Percentiles rank a stretch among this genome's conserved stretches.
Evolutionary conservation across 2,797 vertebrate species (phyloP).

Genomic region (Sus cebifrons): DNA sequence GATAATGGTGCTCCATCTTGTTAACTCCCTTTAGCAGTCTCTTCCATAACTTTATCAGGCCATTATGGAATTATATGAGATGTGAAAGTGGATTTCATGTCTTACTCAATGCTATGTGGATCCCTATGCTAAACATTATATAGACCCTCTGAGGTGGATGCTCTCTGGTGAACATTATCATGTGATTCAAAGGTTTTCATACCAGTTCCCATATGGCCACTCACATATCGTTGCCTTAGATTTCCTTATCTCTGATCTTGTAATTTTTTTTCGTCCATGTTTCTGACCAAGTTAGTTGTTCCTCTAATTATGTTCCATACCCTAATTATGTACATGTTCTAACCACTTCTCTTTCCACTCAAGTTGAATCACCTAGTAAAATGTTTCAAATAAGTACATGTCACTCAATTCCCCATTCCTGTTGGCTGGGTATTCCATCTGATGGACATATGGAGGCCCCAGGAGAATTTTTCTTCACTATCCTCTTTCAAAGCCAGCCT

Average conservation of each 20-base stretch:
- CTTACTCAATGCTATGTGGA: background rate
- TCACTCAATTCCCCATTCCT: background rate
- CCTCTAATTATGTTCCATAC: no score
- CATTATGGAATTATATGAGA: background rate
- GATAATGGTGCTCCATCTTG: background rate
- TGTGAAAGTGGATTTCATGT: background rate
- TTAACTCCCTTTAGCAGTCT: background rate
- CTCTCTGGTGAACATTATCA: background rate
- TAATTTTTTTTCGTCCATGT: background rate
- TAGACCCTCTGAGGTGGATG: background rate
- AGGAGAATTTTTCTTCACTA: background rate
- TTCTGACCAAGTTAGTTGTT: background rate
- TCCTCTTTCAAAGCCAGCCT: background rate
- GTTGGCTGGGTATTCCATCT: background rate
- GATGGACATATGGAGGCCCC: background rate
- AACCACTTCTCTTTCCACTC: background rate
- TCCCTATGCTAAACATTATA: background rate
- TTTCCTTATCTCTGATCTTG: background rate
- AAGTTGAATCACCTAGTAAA: background rate
- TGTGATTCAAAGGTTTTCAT: background rate
- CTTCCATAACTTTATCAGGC: background rate
- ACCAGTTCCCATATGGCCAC: background rate
- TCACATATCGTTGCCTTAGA: background rate
- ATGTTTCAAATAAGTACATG: background rate
- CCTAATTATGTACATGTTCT: background rate